Evolutionary conservation across 2,797 vertebrate species (phyloP).

Genomic region (Momotus momota): DNA sequence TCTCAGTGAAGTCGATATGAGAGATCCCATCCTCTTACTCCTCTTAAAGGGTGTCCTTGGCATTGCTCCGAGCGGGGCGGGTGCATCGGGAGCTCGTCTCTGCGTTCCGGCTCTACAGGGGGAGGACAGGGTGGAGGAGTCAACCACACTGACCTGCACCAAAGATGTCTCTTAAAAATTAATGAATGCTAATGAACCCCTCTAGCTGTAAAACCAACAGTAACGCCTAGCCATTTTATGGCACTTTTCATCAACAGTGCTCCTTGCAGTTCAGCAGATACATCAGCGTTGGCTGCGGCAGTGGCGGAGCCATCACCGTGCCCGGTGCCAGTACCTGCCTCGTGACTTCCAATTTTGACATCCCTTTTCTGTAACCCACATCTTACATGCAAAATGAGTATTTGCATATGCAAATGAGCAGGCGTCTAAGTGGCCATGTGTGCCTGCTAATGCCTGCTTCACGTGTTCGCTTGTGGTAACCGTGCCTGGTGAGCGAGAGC

Average conservation of each 20-base stretch:
- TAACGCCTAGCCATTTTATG: background rate
- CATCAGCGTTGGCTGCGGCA: background rate
- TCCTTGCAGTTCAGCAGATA: background rate
- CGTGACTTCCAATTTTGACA: background rate
- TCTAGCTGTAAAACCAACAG: background rate
- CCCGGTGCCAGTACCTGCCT: background rate
- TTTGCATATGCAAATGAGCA: constrained; percentile 59
- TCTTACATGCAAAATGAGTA: constrained; percentile 39
- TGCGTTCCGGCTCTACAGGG: rapidly evolving
- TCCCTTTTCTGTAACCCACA: constrained; percentile 14
- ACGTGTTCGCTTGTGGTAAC: background rate
- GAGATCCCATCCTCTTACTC: background rate
- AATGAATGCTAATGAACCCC: background rate
- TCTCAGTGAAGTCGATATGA: background rate
- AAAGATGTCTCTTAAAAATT: background rate
- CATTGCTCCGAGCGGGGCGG: background rate
- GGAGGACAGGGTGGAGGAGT: background rate
- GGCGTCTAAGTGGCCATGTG: constrained; percentile 35
- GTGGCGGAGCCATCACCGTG: background rate
- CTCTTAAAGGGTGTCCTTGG: background rate
- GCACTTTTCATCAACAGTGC: background rate
- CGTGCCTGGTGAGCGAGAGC: background rate
- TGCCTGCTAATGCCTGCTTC: constrained; percentile 13
- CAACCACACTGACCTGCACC: background rate
- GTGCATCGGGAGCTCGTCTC: rapidly evolving